phyloP scores from a whole-genome alignment of 2,888 invertebrate species.

The Diloba caeruleocephala region DNA sequence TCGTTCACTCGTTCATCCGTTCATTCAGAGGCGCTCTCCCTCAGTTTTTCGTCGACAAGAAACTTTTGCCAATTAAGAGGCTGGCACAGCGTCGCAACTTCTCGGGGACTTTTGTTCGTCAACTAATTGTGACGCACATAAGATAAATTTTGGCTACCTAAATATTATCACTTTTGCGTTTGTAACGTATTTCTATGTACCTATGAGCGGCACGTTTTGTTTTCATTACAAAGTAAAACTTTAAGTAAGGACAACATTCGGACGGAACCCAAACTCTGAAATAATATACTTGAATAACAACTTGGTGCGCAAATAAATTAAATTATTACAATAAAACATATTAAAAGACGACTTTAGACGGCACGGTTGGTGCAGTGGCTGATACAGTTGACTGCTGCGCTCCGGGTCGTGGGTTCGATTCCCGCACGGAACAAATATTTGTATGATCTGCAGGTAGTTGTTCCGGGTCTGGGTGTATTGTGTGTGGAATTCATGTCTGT shows the following conservation, averaged over 20 bases:
- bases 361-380: no score
- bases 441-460: no score
- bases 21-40: constrained; percentile 66
- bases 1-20: constrained; percentile 73
- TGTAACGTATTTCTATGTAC: constrained; percentile 43
- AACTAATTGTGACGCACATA: constrained; percentile 69
- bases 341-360: no score
- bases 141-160: constrained; percentile 63
- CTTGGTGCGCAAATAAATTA: neutral
- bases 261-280: constrained; percentile 22
- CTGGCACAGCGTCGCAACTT: constrained; percentile 68
- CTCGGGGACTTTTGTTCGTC: constrained; percentile 66
- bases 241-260: constrained; percentile 20
- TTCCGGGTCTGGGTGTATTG: no score
- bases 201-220: constrained; percentile 37
- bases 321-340: no score
- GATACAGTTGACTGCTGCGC: no score
- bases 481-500: no score
- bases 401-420: no score
- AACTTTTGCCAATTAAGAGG: constrained; percentile 75
- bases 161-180: constrained; percentile 62
- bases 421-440: no score
- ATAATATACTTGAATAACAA: constrained; percentile 15
- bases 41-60: constrained; percentile 66
- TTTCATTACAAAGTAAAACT: constrained; percentile 33